phyloP scores from a whole-genome alignment of 2,888 invertebrate species.

The Sminthurinus aureus region DNA sequence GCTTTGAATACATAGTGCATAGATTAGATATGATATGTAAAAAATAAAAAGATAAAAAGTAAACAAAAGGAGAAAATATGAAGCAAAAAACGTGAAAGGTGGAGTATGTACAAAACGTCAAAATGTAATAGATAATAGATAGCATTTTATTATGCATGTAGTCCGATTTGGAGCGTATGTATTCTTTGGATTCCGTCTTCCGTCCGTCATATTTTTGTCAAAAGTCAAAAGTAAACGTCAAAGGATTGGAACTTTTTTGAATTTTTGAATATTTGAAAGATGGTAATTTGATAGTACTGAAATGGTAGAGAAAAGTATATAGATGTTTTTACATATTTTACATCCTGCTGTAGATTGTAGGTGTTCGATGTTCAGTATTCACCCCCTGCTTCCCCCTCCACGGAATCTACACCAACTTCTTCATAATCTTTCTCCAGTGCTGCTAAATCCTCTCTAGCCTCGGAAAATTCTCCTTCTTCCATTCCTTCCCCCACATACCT shows the following conservation, averaged over 20 bases:
- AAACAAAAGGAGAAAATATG: too few relatives aligned
- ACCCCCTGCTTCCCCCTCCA: conserved; percentile 61
- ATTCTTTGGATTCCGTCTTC: neutral
- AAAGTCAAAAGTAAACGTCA: neutral
- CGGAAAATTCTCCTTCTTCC: conserved; percentile 74
- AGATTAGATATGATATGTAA: too few relatives aligned
- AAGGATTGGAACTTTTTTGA: neutral
- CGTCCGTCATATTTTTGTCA: neutral
- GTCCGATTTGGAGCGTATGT: too few relatives aligned
- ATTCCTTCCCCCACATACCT: conserved; percentile 73
- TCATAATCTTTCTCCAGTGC: conserved; percentile 71
- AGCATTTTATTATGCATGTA: too few relatives aligned
- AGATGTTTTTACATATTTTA: neutral
- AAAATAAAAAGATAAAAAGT: too few relatives aligned
- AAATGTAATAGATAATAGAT: too few relatives aligned
- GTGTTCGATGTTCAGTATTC: neutral
- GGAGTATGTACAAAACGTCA: too few relatives aligned
- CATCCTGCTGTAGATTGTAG: neutral
- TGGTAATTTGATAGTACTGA: neutral
- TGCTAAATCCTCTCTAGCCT: conserved; percentile 74
- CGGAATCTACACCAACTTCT: conserved; percentile 78
- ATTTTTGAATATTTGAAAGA: neutral
- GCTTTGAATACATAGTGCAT: too few relatives aligned
- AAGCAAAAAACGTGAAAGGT: too few relatives aligned
- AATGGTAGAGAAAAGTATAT: neutral